Evolutionary conservation across 1,140 invertebrate genomes (phyloP).

Genomic region (Triops longicaudatus): DNA sequence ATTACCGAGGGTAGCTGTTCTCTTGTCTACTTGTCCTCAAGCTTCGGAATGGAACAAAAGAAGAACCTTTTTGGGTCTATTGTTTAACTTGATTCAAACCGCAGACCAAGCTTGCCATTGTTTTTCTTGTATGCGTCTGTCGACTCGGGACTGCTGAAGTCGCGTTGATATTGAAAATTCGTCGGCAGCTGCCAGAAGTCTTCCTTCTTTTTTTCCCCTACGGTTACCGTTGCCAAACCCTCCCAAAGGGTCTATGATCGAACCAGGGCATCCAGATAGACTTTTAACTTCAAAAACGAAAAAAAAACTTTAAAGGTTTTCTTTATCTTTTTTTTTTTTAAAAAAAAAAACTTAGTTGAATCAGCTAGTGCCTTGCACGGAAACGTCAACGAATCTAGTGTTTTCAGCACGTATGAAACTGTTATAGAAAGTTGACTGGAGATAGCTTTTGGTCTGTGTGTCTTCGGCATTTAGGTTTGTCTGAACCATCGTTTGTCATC

Average conservation of each 20-base stretch:
- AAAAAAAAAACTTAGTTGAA: not conserved
- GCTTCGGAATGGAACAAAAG: conserved; percentile 7
- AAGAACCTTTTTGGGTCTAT: not conserved
- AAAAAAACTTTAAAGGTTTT: not conserved
- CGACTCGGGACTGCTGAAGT: not conserved
- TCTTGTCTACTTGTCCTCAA: not conserved
- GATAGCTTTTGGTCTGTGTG: not conserved
- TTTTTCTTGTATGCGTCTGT: not conserved
- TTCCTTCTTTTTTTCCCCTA: not conserved
- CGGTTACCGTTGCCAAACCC: not conserved
- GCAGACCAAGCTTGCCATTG: not conserved
- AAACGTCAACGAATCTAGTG: not conserved
- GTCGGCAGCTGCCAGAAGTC: not conserved
- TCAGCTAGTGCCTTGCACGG: not conserved
- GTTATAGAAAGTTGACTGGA: not conserved
- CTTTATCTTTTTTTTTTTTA: not conserved
- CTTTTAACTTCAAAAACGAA: not conserved
- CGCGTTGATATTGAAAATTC: not conserved
- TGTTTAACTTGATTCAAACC: conserved; percentile 2
- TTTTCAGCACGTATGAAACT: not conserved
- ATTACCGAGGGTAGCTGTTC: not conserved
- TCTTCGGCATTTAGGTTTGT: not conserved
- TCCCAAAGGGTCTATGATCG: not conserved
- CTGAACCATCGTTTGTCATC: not conserved
- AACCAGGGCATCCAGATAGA: not conserved